These are phyloP conservation scores for Tetraodon nigroviridis DNA, from an alignment of 2,113 vertebrate species.

Conservation along the genomic window DNA sequence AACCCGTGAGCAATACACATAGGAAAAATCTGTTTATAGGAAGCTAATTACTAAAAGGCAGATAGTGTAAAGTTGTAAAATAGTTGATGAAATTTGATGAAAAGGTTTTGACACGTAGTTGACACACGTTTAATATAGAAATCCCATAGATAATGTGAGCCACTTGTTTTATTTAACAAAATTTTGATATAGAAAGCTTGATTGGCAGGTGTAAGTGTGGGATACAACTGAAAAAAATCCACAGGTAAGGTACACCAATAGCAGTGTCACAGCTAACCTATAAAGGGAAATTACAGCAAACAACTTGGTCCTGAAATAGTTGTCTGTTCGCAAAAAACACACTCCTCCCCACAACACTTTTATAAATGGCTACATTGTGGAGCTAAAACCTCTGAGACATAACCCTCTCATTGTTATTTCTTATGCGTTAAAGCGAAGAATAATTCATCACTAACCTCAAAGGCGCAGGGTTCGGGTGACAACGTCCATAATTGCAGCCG, in stretches of 20 bases:
- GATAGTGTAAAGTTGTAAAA: too few species aligned
- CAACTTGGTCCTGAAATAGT: neutral
- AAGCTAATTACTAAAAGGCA: too few species aligned
- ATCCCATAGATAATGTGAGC: too few species aligned
- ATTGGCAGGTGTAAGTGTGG: too few species aligned
- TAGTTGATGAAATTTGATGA: too few species aligned
- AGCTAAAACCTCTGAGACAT: neutral
- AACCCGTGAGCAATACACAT: conserved; percentile 17
- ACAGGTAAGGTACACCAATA: conserved; percentile 3
- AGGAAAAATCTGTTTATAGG: too few species aligned
- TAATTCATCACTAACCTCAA: conserved; percentile 72
- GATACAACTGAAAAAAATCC: too few species aligned
- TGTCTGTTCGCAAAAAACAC: conserved; percentile 1
- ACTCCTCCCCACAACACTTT: neutral
- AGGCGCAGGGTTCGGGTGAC: conserved; percentile 57
- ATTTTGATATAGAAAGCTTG: too few species aligned
- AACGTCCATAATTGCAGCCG: conserved; percentile 65
- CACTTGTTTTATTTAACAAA: too few species aligned
- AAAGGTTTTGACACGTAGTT: too few species aligned
- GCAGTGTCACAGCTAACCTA: neutral
- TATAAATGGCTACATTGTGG: neutral
- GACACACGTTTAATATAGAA: too few species aligned
- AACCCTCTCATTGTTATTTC: neutral
- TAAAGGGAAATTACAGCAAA: conserved; percentile 3
- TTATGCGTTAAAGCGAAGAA: conserved; percentile 4